Conservation (phyloP, 2,797 vertebrate genomes). For the Leptodactylus fallax region DNA sequence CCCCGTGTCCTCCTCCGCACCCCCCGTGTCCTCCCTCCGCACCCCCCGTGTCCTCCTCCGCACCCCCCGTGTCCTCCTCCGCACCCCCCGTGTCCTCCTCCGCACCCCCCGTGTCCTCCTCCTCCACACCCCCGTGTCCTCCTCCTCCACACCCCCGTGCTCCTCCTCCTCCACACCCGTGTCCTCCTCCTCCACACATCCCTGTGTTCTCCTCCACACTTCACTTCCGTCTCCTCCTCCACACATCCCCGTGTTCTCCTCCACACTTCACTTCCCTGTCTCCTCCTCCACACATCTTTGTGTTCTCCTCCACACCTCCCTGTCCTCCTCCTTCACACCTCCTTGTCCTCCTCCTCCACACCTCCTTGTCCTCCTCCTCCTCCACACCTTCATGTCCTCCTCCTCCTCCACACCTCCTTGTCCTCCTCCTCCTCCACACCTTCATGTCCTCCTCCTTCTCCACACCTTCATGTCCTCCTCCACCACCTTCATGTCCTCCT, state of each 20-base stretch:
- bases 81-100: no score
- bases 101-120: no score
- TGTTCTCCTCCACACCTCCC: neutral
- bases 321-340: neutral
- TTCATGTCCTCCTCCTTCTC: neutral
- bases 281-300: neutral
- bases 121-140: no score
- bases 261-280: no score
- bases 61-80: no score
- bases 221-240: neutral
- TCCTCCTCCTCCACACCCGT: no score
- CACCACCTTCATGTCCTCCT: no score
- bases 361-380: neutral
- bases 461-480: no score
- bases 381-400: neutral
- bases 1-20: constrained; percentile 7
- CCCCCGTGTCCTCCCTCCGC: neutral
- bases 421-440: no score
- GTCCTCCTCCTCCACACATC: neutral
- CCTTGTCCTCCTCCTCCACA: neutral
- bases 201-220: no score
- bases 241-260: neutral
- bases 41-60: no score
- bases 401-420: neutral
- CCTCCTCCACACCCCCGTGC: no score